phyloP scores from a whole-genome alignment of 2,113 vertebrate species.

The Bubo blakistoni region DNA sequence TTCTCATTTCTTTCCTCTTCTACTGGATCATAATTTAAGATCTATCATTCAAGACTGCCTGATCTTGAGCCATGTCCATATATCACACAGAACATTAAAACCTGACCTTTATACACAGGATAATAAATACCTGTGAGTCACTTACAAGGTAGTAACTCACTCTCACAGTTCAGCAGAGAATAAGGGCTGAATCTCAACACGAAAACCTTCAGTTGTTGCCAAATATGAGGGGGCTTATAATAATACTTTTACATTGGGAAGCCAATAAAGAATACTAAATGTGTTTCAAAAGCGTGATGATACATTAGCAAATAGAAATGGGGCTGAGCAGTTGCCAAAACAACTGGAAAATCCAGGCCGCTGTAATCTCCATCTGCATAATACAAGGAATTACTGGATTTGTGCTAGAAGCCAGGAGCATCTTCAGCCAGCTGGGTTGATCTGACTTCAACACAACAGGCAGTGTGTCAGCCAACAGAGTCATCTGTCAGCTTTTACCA shows the following conservation, averaged over 20 bases:
- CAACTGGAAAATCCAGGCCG: neutral
- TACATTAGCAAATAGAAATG: neutral
- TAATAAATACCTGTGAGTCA: constrained; percentile 75
- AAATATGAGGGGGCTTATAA: neutral
- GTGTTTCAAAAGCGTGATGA: neutral
- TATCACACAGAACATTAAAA: constrained; percentile 75
- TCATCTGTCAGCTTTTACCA: neutral
- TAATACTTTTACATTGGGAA: neutral
- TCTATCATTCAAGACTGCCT: constrained; percentile 68
- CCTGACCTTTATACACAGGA: constrained; percentile 69
- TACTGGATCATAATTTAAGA: constrained; percentile 70
- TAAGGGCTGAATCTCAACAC: constrained; percentile 46
- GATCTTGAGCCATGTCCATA: constrained; percentile 66
- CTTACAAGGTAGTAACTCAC: constrained; percentile 71
- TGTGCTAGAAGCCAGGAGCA: neutral
- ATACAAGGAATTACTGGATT: neutral
- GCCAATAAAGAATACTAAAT: neutral
- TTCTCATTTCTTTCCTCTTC: constrained; percentile 61
- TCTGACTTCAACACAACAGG: neutral
- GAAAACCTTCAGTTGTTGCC: constrained; percentile 14
- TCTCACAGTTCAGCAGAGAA: constrained; percentile 48
- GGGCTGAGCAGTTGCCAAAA: neutral
- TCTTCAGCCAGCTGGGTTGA: neutral
- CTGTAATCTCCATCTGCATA: neutral
- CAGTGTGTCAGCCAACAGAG: neutral